Percentiles rank a stretch among this genome's conserved stretches.
Conservation (phyloP, 2,113 vertebrate genomes). For the Columba janthina region DNA sequence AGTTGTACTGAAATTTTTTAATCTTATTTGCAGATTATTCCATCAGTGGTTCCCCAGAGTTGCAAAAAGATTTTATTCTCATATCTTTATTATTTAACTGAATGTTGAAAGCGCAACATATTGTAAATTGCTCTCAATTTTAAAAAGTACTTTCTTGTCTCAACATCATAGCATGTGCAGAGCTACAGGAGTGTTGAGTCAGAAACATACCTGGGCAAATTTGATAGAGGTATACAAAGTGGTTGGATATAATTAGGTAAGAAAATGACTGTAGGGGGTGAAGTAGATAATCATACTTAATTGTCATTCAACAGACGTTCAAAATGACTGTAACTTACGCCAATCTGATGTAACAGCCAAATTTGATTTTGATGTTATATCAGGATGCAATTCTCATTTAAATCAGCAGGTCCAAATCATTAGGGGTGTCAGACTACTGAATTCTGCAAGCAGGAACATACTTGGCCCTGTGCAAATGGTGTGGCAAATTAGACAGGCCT, state of each 20-base stretch:
- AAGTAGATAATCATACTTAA: slow-evolving; percentile 58
- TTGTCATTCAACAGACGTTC: slow-evolving; percentile 54
- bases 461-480: background rate
- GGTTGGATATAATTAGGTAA: slow-evolving; percentile 43
- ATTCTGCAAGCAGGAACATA: background rate
- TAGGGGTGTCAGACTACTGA: background rate
- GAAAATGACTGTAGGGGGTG: slow-evolving; percentile 15
- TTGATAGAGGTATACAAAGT: background rate
- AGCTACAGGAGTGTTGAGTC: slow-evolving; percentile 34
- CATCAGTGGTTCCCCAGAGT: slow-evolving; percentile 58
- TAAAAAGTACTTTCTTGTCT: slow-evolving; percentile 17
- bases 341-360: background rate
- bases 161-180: background rate
- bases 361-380: background rate
- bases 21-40: slow-evolving; percentile 75
- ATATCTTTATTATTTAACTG: slow-evolving; percentile 74
- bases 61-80: slow-evolving; percentile 68
- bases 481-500: background rate
- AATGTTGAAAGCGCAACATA: slow-evolving; percentile 50
- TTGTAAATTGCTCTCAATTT: slow-evolving; percentile 62
- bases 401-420: background rate
- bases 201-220: slow-evolving; percentile 52
- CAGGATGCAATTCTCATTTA: background rate
- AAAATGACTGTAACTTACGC: slow-evolving; percentile 51
- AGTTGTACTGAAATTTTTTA: slow-evolving; percentile 72